Conservation (phyloP, 2,113 vertebrate genomes). For the Pelvicachromis taeniatus region DNA sequence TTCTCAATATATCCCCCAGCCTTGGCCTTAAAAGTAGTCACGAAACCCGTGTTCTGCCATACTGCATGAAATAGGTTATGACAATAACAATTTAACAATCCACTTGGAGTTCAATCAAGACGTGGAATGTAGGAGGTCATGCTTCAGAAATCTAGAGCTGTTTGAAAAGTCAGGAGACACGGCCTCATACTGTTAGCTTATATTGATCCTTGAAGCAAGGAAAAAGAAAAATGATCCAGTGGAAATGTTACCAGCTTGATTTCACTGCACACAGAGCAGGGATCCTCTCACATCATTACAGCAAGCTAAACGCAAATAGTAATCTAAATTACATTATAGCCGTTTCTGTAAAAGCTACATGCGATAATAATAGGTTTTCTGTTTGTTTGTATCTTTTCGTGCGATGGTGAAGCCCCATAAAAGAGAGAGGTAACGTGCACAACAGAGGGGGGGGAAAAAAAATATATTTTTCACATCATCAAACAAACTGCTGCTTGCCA, state of each 20-base stretch:
- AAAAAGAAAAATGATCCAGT: constrained; percentile 9
- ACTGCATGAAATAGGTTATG: constrained; percentile 33
- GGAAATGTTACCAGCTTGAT: constrained; percentile 6
- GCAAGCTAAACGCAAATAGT: not conserved
- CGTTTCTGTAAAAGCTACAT: not conserved
- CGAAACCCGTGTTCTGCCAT: not conserved
- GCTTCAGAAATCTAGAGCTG: constrained; percentile 19
- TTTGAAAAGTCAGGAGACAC: constrained; percentile 38
- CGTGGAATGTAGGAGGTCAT: constrained; percentile 17
- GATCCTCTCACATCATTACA: not conserved
- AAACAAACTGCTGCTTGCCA: not conserved
- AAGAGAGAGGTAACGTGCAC: not conserved
- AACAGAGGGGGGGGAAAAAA: not conserved
- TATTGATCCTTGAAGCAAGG: constrained; percentile 6
- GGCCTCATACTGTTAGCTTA: not conserved
- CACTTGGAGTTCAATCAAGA: constrained; percentile 45
- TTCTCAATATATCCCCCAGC: not conserved
- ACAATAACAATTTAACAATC: constrained; percentile 48
- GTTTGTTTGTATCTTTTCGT: not conserved
- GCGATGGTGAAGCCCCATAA: not conserved
- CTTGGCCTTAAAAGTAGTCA: not conserved
- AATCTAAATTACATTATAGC: not conserved
- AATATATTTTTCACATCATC: constrained; percentile 15
- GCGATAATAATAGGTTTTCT: not conserved
- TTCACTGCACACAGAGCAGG: not conserved